Percentiles rank a stretch among this genome's conserved stretches.
Evolutionary conservation across 2,797 vertebrate species (phyloP).

Genomic region (Monodelphis domestica): DNA sequence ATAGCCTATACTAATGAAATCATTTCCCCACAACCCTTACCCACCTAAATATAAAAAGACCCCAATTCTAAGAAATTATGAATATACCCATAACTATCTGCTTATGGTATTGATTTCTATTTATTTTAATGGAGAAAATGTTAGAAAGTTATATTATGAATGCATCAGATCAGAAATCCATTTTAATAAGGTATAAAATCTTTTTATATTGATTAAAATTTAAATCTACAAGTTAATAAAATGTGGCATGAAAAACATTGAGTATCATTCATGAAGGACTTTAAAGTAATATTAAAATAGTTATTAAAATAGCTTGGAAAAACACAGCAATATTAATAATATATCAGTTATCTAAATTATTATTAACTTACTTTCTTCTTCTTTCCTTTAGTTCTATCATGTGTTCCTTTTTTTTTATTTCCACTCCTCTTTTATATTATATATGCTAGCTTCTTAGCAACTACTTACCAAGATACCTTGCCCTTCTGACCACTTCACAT

Average conservation of each 20-base stretch:
- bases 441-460: not conserved
- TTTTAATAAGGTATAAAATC: not conserved
- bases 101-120: not conserved
- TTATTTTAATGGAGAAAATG: constrained; percentile 3
- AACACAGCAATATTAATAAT: not conserved
- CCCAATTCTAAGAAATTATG: not conserved
- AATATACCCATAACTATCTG: not conserved
- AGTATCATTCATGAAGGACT: not conserved
- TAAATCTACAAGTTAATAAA: not conserved
- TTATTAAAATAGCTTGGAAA: not conserved
- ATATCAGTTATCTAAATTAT: not conserved
- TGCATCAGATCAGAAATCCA: constrained; percentile 5
- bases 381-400: not conserved
- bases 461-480: not conserved
- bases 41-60: not conserved
- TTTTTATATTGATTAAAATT: not conserved
- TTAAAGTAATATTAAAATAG: not conserved
- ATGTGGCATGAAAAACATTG: not conserved
- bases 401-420: not conserved
- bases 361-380: not conserved
- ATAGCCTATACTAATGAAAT: not conserved
- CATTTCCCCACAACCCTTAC: not conserved
- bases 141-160: not conserved
- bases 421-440: not conserved
- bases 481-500: not conserved